These are phyloP conservation scores for Chaenocephalus aceratus DNA, from an alignment of 2,113 vertebrate genomes.

Conservation along the genomic window DNA sequence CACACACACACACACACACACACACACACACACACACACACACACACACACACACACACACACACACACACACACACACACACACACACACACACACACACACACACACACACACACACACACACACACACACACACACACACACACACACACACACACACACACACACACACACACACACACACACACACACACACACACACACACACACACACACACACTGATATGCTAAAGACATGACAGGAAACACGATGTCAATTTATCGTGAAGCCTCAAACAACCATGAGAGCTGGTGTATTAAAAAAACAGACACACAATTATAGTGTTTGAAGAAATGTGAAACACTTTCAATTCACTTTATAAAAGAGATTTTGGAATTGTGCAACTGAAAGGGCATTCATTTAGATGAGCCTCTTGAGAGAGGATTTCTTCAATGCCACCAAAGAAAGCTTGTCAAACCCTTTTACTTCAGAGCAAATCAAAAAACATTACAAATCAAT, in stretches of 20 bases:
- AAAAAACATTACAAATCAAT: neutral
- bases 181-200: too few relatives aligned
- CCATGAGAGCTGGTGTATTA: neutral
- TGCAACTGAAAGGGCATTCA: neutral
- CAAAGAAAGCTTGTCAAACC: neutral
- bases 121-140: too few relatives aligned
- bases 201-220: too few relatives aligned
- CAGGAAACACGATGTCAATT: neutral
- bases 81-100: too few relatives aligned
- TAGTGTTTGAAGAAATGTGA: too few relatives aligned
- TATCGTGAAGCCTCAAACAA: neutral
- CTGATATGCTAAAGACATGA: slow-evolving; percentile 29
- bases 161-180: too few relatives aligned
- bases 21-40: too few relatives aligned
- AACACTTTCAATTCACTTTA: neutral
- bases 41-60: too few relatives aligned
- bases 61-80: too few relatives aligned
- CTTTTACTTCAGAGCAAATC: neutral
- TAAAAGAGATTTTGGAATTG: neutral
- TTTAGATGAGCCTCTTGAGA: neutral
- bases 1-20: too few relatives aligned
- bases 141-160: too few relatives aligned
- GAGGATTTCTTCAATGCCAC: neutral
- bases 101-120: too few relatives aligned
- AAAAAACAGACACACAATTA: neutral